A percentile compares a stretch with the other conserved stretches of the same genome.
Evolutionary conservation across 2,797 vertebrate species (phyloP).

Genomic region (Melanotaenia boesemani): DNA sequence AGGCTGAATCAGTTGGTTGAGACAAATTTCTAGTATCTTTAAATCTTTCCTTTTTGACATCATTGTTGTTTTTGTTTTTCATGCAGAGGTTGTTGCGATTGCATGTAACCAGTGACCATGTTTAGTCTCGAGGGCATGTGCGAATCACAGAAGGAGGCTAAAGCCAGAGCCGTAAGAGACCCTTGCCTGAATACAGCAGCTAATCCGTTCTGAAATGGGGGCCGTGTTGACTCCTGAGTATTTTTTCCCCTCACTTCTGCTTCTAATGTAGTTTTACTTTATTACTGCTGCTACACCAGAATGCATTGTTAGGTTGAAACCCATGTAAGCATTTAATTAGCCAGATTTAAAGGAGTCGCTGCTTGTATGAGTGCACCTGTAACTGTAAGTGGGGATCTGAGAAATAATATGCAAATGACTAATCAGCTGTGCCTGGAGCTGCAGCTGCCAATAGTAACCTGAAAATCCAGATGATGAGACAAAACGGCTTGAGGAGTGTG

Average conservation of each 20-base stretch:
- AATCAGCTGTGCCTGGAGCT: constrained; percentile 27
- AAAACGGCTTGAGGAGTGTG: constrained; percentile 37
- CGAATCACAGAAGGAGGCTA: constrained; percentile 52
- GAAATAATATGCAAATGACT: constrained; percentile 39
- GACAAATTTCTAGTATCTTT: background rate
- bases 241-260: background rate
- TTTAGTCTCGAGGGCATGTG: constrained; percentile 22
- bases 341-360: constrained; percentile 31
- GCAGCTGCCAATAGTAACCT: constrained; percentile 34
- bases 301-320: constrained; percentile 11
- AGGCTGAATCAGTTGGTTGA: background rate
- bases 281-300: background rate
- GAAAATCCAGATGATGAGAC: background rate
- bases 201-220: constrained; percentile 56
- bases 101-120: background rate
- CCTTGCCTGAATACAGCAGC: constrained; percentile 22
- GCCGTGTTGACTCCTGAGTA: constrained; percentile 19
- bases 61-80: background rate
- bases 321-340: constrained; percentile 11
- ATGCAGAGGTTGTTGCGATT: background rate
- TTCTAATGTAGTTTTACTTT: constrained; percentile 29
- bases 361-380: constrained; percentile 11
- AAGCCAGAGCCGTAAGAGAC: constrained; percentile 40
- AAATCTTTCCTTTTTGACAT: background rate
- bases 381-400: constrained; percentile 23